phyloP scores from a whole-genome alignment of 2,113 vertebrate species.

The Pachypanchax playfairii region DNA sequence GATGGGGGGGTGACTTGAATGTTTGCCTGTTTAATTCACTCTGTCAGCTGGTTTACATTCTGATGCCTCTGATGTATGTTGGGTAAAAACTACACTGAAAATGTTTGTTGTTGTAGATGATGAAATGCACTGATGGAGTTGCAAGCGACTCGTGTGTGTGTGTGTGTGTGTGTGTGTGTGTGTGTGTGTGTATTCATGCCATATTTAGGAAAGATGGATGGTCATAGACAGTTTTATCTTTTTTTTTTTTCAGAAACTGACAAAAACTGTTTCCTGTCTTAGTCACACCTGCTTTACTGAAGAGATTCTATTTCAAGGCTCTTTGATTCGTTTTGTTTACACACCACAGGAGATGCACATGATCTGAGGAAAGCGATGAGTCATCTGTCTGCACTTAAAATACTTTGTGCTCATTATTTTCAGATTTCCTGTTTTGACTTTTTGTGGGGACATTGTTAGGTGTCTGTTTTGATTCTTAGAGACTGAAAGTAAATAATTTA shows the following conservation, averaged over 20 bases:
- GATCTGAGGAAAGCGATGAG: slow-evolving; percentile 41
- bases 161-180: too few species aligned
- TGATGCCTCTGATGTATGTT: slow-evolving; percentile 27
- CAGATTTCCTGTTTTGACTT: background rate
- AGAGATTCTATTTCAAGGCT: slow-evolving; percentile 40
- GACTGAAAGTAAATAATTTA: background rate
- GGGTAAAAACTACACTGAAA: slow-evolving; percentile 19
- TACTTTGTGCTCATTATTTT: slow-evolving; percentile 35
- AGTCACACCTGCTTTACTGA: slow-evolving; percentile 37
- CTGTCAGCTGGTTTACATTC: too few species aligned
- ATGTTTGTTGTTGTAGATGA: background rate
- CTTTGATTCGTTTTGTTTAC: slow-evolving; percentile 34
- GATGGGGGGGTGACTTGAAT: slow-evolving; percentile 20
- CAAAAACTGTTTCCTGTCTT: slow-evolving; percentile 45
- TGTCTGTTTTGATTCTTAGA: background rate
- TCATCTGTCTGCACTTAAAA: slow-evolving; percentile 38
- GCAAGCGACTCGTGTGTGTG: too few species aligned
- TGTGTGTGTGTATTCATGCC: too few species aligned
- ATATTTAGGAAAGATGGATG: slow-evolving; percentile 34
- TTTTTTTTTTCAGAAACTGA: slow-evolving; percentile 26
- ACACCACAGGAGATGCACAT: slow-evolving; percentile 18
- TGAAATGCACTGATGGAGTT: slow-evolving; percentile 46
- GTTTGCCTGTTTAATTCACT: too few species aligned
- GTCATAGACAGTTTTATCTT: slow-evolving; percentile 27
- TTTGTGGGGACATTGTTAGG: background rate